Conservation (phyloP, 2,888 invertebrate genomes). For the Euplexia lucipara region DNA sequence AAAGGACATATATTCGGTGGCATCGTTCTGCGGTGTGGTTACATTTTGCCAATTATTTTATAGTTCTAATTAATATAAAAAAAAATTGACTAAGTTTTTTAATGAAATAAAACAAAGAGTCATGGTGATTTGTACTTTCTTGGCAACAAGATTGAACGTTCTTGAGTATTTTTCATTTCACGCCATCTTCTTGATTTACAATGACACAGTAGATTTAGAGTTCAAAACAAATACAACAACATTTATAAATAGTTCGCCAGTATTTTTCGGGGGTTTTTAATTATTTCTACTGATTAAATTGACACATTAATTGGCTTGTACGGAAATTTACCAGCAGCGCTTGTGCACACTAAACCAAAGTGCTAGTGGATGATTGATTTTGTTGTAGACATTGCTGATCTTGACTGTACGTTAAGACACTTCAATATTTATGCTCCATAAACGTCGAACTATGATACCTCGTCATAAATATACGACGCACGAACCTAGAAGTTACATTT, state of each 20-base stretch:
- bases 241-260: no score
- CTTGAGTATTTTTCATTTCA: slow-evolving; percentile 53
- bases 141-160: background rate
- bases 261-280: no score
- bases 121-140: slow-evolving; percentile 24
- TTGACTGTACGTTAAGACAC: slow-evolving; percentile 33
- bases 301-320: no score
- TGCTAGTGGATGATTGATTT: no score
- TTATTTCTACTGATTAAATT: no score
- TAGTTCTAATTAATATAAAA: no score
- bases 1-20: no score
- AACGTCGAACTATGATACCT: slow-evolving; percentile 26
- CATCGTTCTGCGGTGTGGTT: no score
- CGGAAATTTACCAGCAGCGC: no score
- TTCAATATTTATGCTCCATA: slow-evolving; percentile 51
- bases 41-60: no score
- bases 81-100: no score
- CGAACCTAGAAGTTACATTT: slow-evolving; percentile 46
- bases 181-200: slow-evolving; percentile 13
- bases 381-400: background rate
- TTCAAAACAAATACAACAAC: background rate
- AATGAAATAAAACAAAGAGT: slow-evolving; percentile 26
- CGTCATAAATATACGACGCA: slow-evolving; percentile 56
- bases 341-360: no score
- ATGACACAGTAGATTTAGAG: background rate